Evolutionary conservation across 2,888 invertebrate genomes (phyloP).

Genomic region (Brachylomia viminalis): DNA sequence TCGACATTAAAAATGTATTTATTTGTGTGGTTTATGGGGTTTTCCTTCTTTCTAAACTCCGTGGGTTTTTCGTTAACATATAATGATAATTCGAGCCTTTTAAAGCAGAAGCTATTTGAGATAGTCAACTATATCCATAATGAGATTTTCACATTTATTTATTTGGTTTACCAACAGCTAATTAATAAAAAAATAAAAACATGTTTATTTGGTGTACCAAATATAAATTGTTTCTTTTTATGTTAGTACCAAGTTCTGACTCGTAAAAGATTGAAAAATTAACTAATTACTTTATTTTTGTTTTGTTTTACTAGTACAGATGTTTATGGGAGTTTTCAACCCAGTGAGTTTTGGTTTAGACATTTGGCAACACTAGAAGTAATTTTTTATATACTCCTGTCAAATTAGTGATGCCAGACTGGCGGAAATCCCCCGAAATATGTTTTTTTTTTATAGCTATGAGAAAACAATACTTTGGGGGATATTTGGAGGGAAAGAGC

Average conservation of each 20-base stretch:
- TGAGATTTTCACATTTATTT: not conserved
- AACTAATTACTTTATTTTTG: not conserved
- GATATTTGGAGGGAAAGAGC: too few species aligned
- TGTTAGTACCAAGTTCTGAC: not conserved
- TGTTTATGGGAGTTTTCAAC: not conserved
- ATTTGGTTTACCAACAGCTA: too few species aligned
- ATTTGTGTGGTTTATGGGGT: not conserved
- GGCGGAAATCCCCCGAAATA: too few species aligned
- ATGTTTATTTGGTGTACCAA: too few species aligned
- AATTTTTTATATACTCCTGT: not conserved
- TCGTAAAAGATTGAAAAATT: too few species aligned
- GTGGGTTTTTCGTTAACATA: not conserved
- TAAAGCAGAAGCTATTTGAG: not conserved
- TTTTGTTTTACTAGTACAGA: not conserved
- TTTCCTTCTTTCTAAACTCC: too few species aligned
- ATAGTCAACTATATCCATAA: not conserved
- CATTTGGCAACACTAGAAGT: conserved; percentile 21
- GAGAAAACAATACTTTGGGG: too few species aligned
- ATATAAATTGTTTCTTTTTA: too few species aligned
- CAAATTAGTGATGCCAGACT: too few species aligned
- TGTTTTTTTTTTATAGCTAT: too few species aligned
- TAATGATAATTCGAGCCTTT: not conserved
- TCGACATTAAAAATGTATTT: not conserved
- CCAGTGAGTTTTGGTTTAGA: not conserved
- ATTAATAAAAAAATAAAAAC: too few species aligned